Conservation (phyloP, 2,113 vertebrate species). For the Dinomys branickii region DNA sequence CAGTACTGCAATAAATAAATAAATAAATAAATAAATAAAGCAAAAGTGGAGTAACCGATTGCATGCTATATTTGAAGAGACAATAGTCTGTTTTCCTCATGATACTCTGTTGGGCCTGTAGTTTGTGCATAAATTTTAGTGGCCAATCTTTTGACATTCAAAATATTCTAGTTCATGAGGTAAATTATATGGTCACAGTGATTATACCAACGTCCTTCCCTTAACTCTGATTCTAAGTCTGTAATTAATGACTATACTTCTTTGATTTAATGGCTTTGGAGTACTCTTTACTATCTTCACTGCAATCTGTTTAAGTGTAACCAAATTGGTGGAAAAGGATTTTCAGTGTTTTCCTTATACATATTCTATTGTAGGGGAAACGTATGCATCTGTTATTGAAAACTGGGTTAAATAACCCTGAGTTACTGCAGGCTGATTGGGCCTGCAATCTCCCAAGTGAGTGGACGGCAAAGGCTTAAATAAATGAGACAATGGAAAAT, state of each 20-base stretch:
- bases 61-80: neutral
- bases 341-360: neutral
- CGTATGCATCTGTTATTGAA: fast-evolving
- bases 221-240: neutral
- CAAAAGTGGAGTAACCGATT: neutral
- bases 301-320: neutral
- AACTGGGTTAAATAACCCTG: too few relatives aligned
- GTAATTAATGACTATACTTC: neutral
- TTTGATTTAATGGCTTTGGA: neutral
- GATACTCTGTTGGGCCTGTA: neutral
- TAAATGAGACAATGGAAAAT: too few relatives aligned
- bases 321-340: neutral
- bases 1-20: too few relatives aligned
- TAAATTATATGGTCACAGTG: too few relatives aligned
- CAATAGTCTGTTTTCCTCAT: neutral
- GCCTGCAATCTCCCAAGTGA: too few relatives aligned
- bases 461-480: too few relatives aligned
- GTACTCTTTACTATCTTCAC: neutral
- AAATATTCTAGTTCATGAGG: neutral
- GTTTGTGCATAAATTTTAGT: neutral
- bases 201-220: neutral
- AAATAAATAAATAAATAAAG: too few relatives aligned
- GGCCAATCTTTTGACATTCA: neutral
- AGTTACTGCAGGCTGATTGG: too few relatives aligned
- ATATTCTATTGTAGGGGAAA: neutral